These are phyloP conservation scores for Ophion slaviceki DNA, from an alignment of 2,888 invertebrate species.

Conservation along the genomic window DNA sequence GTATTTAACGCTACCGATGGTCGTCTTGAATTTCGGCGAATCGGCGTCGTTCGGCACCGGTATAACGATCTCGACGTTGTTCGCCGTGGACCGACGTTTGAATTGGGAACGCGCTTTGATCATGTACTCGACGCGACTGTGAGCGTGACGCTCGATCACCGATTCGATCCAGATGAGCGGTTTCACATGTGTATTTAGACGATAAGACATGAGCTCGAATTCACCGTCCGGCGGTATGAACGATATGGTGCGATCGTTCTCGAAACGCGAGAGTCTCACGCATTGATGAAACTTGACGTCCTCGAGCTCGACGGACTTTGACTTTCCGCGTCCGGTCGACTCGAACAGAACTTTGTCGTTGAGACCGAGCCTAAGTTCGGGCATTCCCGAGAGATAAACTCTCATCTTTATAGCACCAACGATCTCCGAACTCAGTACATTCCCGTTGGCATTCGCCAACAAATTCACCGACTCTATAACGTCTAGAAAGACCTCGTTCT, in stretches of 20 bases:
- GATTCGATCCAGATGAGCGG: slow-evolving; percentile 99
- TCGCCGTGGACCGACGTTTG: slow-evolving; percentile 98
- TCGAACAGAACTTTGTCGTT: slow-evolving; percentile 99
- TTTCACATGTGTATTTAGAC: slow-evolving; percentile 98
- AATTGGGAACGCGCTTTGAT: slow-evolving; percentile 99
- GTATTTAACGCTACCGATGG: slow-evolving; percentile 98
- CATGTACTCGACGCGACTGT: slow-evolving; percentile 99
- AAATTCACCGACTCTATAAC: slow-evolving; percentile 99
- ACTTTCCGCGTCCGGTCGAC: slow-evolving; percentile 98
- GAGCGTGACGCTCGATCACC: slow-evolving; percentile 98
- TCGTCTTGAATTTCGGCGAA: slow-evolving; percentile 99
- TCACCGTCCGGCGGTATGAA: slow-evolving; percentile 99
- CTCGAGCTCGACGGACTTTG: slow-evolving; percentile 98
- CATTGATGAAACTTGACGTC: slow-evolving; percentile 99
- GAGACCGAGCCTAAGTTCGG: slow-evolving; percentile 96
- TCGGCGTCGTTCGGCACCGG: slow-evolving; percentile 99
- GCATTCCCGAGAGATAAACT: slow-evolving; percentile 99
- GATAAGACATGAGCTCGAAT: slow-evolving; percentile 99
- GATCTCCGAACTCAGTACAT: slow-evolving; percentile 98
- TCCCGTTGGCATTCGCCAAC: slow-evolving; percentile 97
- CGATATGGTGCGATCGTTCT: slow-evolving; percentile 98
- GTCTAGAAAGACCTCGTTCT: slow-evolving; percentile 99
- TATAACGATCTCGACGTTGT: slow-evolving; percentile 99
- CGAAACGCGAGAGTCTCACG: slow-evolving; percentile 97
- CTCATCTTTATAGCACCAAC: slow-evolving; percentile 99